Percentiles rank a stretch among this genome's conserved stretches.
These are phyloP conservation scores for Cheilosia grossa DNA, from an alignment of 2,888 invertebrate species.

Conservation along the genomic window DNA sequence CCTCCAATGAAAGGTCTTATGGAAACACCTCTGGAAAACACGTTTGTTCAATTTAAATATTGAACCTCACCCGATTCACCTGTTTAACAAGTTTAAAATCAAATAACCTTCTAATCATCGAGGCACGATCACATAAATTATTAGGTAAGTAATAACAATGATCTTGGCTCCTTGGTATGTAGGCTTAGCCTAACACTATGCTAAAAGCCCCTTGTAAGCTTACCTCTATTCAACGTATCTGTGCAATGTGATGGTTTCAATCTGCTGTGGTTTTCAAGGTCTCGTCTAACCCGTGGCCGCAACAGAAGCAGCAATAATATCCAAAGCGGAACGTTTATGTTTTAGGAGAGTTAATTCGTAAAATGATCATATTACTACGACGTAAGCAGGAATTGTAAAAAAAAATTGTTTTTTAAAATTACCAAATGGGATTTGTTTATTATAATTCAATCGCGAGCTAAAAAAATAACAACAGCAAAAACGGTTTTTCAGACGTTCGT, in stretches of 20 bases:
- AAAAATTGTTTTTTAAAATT: constrained; percentile 10
- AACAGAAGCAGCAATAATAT: constrained; percentile 20
- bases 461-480: constrained; percentile 35
- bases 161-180: constrained; percentile 43
- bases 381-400: constrained; percentile 30
- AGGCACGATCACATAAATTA: constrained; percentile 50
- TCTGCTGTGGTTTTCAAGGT: constrained; percentile 46
- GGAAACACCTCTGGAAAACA: constrained; percentile 46
- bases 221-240: constrained; percentile 34
- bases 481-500: constrained; percentile 42
- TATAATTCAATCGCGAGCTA: neutral
- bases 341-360: constrained; percentile 41
- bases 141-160: constrained; percentile 24
- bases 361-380: constrained; percentile 55
- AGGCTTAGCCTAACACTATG: constrained; percentile 11
- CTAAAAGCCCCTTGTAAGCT: constrained; percentile 8
- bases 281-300: constrained; percentile 15
- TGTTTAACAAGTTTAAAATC: constrained; percentile 50
- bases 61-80: constrained; percentile 31
- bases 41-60: constrained; percentile 40
- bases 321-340: constrained; percentile 40
- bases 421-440: constrained; percentile 35
- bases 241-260: constrained; percentile 19
- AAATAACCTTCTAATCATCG: constrained; percentile 49
- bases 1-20: constrained; percentile 1